A percentile compares a stretch with the other conserved stretches of the same genome.
phyloP scores from a whole-genome alignment of 2,888 invertebrate species.

The Notodonta ziczac region DNA sequence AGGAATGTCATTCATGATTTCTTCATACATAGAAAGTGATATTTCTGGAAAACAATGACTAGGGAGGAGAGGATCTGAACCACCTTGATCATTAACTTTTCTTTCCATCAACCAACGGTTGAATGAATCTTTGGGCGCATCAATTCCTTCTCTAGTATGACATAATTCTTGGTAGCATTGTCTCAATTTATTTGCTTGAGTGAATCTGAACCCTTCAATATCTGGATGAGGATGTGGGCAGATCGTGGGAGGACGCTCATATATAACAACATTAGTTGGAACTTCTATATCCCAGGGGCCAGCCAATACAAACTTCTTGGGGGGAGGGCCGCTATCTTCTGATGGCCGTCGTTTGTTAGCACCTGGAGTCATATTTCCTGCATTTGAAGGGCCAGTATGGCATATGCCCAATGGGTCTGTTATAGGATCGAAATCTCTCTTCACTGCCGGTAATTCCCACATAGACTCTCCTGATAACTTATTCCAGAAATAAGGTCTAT shows the following conservation, averaged over 20 bases:
- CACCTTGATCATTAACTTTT: slow-evolving; percentile 94
- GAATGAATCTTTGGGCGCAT: slow-evolving; percentile 98
- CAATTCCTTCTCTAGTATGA: slow-evolving; percentile 95
- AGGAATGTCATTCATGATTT: slow-evolving; percentile 99
- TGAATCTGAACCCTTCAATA: slow-evolving; percentile 93
- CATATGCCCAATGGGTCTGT: slow-evolving; percentile 96
- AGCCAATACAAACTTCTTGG: slow-evolving; percentile 93
- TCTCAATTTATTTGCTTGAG: slow-evolving; percentile 92
- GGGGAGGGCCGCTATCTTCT: slow-evolving; percentile 91
- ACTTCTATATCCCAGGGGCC: slow-evolving; percentile 98
- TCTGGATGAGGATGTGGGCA: slow-evolving; percentile 97
- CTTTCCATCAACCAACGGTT: slow-evolving; percentile 98
- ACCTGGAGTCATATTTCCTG: slow-evolving; percentile 80
- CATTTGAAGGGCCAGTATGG: slow-evolving; percentile 74
- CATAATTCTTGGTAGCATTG: slow-evolving; percentile 97
- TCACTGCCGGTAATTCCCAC: slow-evolving; percentile 96
- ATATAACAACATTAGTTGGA: slow-evolving; percentile 95
- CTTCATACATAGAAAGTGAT: slow-evolving; percentile 97
- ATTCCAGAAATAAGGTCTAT: slow-evolving; percentile 98
- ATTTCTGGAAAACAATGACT: slow-evolving; percentile 96
- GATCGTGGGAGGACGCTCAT: slow-evolving; percentile 93
- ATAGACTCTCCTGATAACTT: slow-evolving; percentile 97
- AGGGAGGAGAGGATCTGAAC: slow-evolving; percentile 95
- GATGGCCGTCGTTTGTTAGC: slow-evolving; percentile 90
- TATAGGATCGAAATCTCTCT: slow-evolving; percentile 94